phyloP scores from a whole-genome alignment of 2,888 invertebrate genomes.

The Lasius platythorax region DNA sequence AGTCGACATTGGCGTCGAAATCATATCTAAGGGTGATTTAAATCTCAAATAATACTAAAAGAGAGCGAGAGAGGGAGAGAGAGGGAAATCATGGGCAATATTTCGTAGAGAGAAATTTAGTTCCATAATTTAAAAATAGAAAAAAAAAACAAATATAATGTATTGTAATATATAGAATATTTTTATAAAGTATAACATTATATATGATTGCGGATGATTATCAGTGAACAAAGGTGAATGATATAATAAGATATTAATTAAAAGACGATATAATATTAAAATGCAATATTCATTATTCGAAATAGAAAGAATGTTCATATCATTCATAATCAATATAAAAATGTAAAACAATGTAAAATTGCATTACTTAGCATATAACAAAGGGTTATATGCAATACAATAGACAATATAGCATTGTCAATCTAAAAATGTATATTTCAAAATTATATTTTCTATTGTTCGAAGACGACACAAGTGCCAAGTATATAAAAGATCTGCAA shows the following conservation, averaged over 20 bases:
- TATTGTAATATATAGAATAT: not conserved
- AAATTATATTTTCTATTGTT: not conserved
- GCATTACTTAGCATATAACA: not conserved
- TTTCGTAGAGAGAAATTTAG: not conserved
- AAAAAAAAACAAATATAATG: not conserved
- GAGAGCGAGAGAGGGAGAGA: not conserved
- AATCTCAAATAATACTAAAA: not conserved
- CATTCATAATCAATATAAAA: conserved; percentile 9
- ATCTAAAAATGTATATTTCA: not conserved
- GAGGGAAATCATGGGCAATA: not conserved
- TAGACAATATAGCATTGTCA: not conserved
- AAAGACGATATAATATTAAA: conserved; percentile 22
- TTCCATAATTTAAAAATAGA: not conserved
- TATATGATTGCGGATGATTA: conserved; percentile 13
- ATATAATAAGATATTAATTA: conserved; percentile 34
- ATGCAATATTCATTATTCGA: not conserved
- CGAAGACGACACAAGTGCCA: not conserved
- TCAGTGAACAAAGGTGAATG: not conserved
- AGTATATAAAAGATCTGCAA: not conserved
- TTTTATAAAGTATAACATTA: not conserved
- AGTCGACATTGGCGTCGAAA: conserved; percentile 58
- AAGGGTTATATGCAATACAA: not conserved
- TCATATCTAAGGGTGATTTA: not conserved
- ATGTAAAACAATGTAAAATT: not conserved
- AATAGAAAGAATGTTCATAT: conserved; percentile 1